Percentiles rank a stretch among this genome's conserved stretches.
These are phyloP conservation scores for Agelastica alni DNA, from an alignment of 2,888 invertebrate genomes.

Conservation along the genomic window DNA sequence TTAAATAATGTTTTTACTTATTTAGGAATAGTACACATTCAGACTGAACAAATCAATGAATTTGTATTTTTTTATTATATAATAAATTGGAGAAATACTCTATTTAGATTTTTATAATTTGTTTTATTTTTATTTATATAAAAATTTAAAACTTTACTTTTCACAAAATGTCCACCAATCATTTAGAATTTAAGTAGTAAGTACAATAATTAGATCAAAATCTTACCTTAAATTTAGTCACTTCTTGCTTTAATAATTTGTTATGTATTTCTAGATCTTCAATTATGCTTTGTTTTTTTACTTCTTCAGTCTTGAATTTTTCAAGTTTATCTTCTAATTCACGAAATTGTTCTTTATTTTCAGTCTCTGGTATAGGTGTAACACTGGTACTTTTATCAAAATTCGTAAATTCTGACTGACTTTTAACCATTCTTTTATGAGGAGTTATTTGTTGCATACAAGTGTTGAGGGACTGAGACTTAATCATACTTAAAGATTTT, in stretches of 20 bases:
- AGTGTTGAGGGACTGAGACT: constrained; percentile 22
- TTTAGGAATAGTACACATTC: too few species aligned
- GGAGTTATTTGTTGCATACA: constrained; percentile 1
- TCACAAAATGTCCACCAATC: too few species aligned
- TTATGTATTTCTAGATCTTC: constrained; percentile 54
- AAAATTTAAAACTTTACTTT: too few species aligned
- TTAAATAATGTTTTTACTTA: too few species aligned
- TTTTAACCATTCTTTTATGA: constrained; percentile 13
- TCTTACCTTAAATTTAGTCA: constrained; percentile 53
- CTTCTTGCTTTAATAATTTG: constrained; percentile 49
- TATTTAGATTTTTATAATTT: too few species aligned
- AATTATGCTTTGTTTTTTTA: constrained; percentile 39
- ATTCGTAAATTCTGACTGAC: constrained; percentile 15
- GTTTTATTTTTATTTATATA: too few species aligned
- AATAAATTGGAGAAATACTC: too few species aligned
- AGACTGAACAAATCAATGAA: too few species aligned
- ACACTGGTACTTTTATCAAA: not conserved
- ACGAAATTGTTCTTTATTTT: constrained; percentile 3
- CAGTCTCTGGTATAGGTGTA: not conserved
- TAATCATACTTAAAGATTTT: constrained; percentile 16
- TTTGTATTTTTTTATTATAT: too few species aligned
- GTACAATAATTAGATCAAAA: too few species aligned
- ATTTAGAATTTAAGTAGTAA: too few species aligned
- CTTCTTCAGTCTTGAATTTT: constrained; percentile 29
- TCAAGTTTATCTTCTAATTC: constrained; percentile 26